Percentiles rank a stretch among this genome's conserved stretches.
Evolutionary conservation across 2,113 vertebrate genomes (phyloP).

Genomic region (Hippocampus zosterae): DNA sequence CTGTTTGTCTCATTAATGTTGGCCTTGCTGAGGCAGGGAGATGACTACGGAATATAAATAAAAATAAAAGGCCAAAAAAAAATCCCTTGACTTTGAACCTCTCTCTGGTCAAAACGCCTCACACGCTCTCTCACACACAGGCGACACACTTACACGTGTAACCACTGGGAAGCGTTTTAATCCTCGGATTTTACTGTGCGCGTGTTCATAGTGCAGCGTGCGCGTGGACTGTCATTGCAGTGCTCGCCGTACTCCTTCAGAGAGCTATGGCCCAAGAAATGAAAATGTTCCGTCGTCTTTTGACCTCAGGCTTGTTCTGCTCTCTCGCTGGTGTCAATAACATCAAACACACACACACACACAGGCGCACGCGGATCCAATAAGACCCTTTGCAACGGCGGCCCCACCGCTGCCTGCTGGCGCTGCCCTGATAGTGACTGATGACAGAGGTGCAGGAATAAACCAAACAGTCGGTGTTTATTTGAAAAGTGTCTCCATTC

Average conservation of each 20-base stretch:
- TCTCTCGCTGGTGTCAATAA: slow-evolving; percentile 54
- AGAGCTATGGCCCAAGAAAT: slow-evolving; percentile 41
- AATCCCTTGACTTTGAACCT: slow-evolving; percentile 52
- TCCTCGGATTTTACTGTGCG: slow-evolving; percentile 40
- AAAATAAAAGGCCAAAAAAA: slow-evolving; percentile 11
- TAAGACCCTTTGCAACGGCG: slow-evolving; percentile 9
- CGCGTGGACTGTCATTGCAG: slow-evolving; percentile 19
- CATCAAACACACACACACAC: slow-evolving; percentile 22
- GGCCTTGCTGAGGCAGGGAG: slow-evolving; percentile 45
- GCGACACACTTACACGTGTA: slow-evolving; percentile 36
- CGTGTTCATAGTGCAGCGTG: background rate
- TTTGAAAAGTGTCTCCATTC: slow-evolving; percentile 29
- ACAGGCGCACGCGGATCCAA: slow-evolving; percentile 22
- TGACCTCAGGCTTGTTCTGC: slow-evolving; percentile 54
- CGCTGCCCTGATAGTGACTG: slow-evolving; percentile 54
- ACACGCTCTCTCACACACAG: slow-evolving; percentile 7
- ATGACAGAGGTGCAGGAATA: slow-evolving; percentile 44
- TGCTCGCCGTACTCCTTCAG: slow-evolving; percentile 20
- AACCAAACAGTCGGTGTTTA: slow-evolving; percentile 38
- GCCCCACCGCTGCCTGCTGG: background rate
- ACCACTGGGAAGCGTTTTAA: slow-evolving; percentile 56
- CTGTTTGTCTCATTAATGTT: slow-evolving; percentile 52
- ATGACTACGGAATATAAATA: background rate
- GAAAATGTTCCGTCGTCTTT: slow-evolving; percentile 42
- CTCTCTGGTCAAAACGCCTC: slow-evolving; percentile 34